These are phyloP conservation scores for Anhinga rufa DNA, from an alignment of 2,113 vertebrate genomes.

Conservation along the genomic window DNA sequence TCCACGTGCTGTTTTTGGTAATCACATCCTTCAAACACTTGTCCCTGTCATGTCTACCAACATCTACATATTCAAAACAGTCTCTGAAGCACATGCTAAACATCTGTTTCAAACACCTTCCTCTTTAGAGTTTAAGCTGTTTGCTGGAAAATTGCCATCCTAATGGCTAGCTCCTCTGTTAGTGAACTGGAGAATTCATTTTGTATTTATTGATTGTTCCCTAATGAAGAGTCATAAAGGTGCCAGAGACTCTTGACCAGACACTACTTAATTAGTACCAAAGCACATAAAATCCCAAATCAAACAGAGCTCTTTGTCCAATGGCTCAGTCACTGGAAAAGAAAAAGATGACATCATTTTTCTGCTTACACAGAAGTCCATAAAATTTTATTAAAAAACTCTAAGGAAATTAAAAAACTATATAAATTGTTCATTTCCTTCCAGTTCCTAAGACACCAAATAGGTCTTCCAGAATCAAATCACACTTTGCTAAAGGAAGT, in stretches of 20 bases:
- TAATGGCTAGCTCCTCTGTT: constrained; percentile 4
- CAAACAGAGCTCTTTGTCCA: background rate
- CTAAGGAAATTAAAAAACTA: background rate
- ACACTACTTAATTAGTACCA: constrained; percentile 49
- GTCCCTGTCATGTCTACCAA: constrained; percentile 13
- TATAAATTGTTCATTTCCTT: constrained; percentile 16
- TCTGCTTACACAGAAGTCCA: constrained; percentile 1
- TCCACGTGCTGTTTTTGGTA: background rate
- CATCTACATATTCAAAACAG: constrained; percentile 21
- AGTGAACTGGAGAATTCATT: constrained; percentile 46
- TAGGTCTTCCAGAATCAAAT: constrained; percentile 11
- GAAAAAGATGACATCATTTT: background rate
- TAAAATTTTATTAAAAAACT: background rate
- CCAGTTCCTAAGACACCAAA: background rate
- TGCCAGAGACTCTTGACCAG: constrained; percentile 46
- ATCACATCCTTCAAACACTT: constrained; percentile 11
- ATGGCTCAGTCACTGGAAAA: background rate
- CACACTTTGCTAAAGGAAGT: background rate
- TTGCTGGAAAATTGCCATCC: constrained; percentile 33
- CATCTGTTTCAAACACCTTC: constrained; percentile 42
- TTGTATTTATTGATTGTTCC: constrained; percentile 44
- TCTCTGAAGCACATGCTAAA: constrained; percentile 13
- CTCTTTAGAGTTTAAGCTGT: constrained; percentile 13
- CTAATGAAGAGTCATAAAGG: constrained; percentile 59
- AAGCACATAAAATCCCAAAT: constrained; percentile 30